These are phyloP conservation scores for Drosophila ananassae DNA, from an alignment of 1,140 invertebrate genomes.

Conservation along the genomic window DNA sequence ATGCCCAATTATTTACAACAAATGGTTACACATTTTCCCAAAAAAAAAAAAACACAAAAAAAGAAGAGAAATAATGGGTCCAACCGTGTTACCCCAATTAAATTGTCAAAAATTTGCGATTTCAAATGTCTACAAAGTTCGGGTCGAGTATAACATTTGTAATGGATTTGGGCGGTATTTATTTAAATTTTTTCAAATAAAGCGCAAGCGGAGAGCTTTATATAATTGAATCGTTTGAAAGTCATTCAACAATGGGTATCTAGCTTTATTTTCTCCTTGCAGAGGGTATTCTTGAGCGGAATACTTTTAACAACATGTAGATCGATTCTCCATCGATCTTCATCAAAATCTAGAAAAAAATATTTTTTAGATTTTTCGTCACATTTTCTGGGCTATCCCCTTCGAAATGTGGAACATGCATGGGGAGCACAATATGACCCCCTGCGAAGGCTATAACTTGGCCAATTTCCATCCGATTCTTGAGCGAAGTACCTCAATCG, in stretches of 20 bases:
- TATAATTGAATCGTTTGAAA: not conserved
- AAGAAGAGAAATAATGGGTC: conserved; percentile 5
- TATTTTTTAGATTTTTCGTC: too few species aligned
- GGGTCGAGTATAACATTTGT: conserved; percentile 16
- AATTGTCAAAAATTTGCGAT: conserved; percentile 72
- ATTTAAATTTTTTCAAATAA: conserved; percentile 18
- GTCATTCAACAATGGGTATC: not conserved
- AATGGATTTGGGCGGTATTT: conserved; percentile 34
- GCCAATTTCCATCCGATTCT: too few species aligned
- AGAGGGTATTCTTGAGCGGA: too few species aligned
- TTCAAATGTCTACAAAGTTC: conserved; percentile 50
- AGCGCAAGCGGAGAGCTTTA: not conserved
- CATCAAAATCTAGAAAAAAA: too few species aligned
- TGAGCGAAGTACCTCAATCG: too few species aligned
- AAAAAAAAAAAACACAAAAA: not conserved
- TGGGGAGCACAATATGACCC: too few species aligned
- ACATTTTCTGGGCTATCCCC: too few species aligned
- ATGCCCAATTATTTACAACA: conserved; percentile 69
- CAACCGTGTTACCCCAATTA: conserved; percentile 51
- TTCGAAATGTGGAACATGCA: too few species aligned
- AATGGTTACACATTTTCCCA: conserved; percentile 50
- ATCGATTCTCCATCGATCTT: too few species aligned
- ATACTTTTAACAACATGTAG: too few species aligned
- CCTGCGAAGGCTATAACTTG: too few species aligned
- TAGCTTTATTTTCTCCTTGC: too few species aligned